phyloP scores from a whole-genome alignment of 2,797 vertebrate genomes.

The Euphonia xanthogaster region DNA sequence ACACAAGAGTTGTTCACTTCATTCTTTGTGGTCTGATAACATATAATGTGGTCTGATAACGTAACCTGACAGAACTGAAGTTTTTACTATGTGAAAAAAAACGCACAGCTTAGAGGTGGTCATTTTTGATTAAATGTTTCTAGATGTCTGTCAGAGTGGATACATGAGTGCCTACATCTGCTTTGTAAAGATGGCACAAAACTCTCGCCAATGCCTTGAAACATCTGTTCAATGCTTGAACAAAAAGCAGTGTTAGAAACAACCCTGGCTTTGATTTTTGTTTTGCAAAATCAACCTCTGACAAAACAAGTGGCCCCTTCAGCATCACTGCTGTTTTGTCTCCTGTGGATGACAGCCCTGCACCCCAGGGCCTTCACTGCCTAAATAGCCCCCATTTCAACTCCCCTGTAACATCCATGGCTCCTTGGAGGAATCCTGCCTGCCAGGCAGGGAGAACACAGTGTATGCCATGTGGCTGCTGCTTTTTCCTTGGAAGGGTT shows the following conservation, averaged over 20 bases:
- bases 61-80: not conserved
- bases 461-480: not conserved
- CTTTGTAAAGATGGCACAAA: not conserved
- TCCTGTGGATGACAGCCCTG: not conserved
- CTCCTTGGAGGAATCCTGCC: not conserved
- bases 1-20: rapidly evolving
- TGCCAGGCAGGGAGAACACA: not conserved
- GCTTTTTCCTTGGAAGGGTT: not conserved
- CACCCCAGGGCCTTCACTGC: not conserved
- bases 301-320: not conserved
- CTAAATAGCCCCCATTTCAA: rapidly evolving
- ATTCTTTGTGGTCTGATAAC: not conserved
- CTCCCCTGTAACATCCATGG: not conserved
- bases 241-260: not conserved
- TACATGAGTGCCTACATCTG: not conserved
- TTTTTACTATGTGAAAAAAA: not conserved
- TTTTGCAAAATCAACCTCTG: not conserved
- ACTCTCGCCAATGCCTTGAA: rapidly evolving
- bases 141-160: not conserved
- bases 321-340: not conserved
- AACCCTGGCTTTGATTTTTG: not conserved
- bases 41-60: not conserved
- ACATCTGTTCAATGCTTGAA: not conserved
- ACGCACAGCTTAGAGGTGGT: not conserved
- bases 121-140: not conserved